These are phyloP conservation scores for Okapia johnstoni DNA, from an alignment of 2,113 vertebrate species.

Conservation along the genomic window DNA sequence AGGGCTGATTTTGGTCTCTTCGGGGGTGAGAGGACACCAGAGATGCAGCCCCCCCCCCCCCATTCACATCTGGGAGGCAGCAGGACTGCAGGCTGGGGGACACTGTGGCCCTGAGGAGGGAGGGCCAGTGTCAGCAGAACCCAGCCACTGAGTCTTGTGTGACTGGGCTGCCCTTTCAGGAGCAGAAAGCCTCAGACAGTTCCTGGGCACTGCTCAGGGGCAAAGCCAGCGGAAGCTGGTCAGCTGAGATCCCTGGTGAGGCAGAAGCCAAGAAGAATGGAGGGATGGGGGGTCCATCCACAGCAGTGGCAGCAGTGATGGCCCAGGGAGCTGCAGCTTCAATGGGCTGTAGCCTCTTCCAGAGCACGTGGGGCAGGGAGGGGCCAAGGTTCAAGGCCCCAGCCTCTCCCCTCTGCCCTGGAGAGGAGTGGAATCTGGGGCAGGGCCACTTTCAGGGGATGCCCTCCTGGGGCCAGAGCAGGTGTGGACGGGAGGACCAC, in stretches of 20 bases:
- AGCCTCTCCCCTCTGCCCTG: neutral
- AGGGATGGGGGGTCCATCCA: neutral
- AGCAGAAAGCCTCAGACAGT: no score
- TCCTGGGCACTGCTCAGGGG: neutral
- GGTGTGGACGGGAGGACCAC: neutral
- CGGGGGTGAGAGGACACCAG: neutral
- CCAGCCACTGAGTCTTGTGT: neutral
- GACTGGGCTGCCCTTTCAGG: fast-evolving
- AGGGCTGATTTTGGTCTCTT: neutral
- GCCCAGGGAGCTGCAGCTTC: neutral
- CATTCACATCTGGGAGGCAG: neutral
- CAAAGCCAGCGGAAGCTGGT: neutral
- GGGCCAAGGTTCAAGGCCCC: neutral
- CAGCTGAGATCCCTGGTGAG: neutral
- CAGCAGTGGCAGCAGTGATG: neutral
- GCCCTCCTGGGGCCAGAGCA: neutral
- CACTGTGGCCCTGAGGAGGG: no score
- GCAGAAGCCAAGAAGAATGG: neutral
- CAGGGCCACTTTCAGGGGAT: neutral
- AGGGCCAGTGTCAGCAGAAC: neutral
- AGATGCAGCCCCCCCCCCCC: neutral
- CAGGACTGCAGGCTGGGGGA: neutral
- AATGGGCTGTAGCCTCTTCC: neutral
- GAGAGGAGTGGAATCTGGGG: neutral
- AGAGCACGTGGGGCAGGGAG: neutral